These are phyloP conservation scores for Eulemur macaco DNA, from an alignment of 2,113 vertebrate species.

Conservation along the genomic window DNA sequence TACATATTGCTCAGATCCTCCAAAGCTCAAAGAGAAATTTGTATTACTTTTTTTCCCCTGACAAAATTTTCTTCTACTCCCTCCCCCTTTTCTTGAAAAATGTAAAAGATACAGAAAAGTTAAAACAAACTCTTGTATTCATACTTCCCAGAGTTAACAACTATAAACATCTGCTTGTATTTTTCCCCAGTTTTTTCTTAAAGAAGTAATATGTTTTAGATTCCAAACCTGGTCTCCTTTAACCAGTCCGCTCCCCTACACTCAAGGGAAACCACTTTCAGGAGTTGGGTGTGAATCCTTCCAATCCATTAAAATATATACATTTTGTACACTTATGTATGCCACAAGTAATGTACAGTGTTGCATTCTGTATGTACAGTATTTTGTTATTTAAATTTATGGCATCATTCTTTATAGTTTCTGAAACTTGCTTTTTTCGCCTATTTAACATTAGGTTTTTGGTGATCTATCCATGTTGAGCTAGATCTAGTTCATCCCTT, in stretches of 20 bases:
- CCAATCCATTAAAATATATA: background rate
- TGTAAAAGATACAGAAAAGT: slow-evolving; percentile 38
- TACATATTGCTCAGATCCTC: background rate
- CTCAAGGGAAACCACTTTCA: background rate
- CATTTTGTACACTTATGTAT: background rate
- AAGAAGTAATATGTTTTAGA: slow-evolving; percentile 16
- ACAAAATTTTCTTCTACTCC: background rate
- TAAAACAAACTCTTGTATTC: slow-evolving; percentile 24
- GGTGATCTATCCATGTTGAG: background rate
- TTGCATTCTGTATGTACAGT: background rate
- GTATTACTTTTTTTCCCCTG: background rate
- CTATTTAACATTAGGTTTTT: background rate
- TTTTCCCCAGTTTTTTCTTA: background rate
- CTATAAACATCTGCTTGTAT: slow-evolving; percentile 15
- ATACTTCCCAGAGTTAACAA: slow-evolving; percentile 4
- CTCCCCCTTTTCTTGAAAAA: slow-evolving; percentile 4
- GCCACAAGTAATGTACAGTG: background rate
- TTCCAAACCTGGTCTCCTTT: background rate
- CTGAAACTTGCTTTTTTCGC: background rate
- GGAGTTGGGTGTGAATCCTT: background rate
- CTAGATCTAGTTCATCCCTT: background rate
- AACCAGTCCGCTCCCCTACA: background rate
- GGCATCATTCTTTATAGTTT: background rate
- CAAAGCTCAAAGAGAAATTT: slow-evolving; percentile 42
- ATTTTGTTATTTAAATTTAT: slow-evolving; percentile 37